Conservation (phyloP, 2,113 vertebrate species). For the Chlamydotis undulata region DNA sequence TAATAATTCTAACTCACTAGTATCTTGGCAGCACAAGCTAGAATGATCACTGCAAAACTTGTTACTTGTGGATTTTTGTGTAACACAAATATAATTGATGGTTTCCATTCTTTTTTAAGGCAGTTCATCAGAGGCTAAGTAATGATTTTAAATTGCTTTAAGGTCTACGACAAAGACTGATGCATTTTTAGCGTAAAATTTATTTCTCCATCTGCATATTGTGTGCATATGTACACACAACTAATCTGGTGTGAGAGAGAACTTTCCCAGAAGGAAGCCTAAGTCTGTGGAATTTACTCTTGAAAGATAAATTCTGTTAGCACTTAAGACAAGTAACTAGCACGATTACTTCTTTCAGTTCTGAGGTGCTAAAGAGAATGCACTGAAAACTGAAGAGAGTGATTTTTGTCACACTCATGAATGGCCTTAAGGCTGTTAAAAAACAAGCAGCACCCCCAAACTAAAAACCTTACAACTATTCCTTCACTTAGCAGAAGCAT, state of each 20-base stretch:
- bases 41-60: neutral
- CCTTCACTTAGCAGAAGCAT: neutral
- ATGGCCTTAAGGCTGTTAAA: neutral
- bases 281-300: neutral
- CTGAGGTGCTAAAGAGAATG: neutral
- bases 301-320: neutral
- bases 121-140: neutral
- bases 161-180: neutral
- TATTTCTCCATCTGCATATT: accelerated
- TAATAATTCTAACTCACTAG: neutral
- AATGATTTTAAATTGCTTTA: neutral
- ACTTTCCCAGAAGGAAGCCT: neutral
- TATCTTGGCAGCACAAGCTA: neutral
- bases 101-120: neutral
- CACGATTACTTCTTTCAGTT: neutral
- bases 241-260: neutral
- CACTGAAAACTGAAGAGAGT: neutral
- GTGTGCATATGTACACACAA: accelerated
- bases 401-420: neutral
- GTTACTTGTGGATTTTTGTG: too few relatives aligned
- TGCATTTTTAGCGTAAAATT: neutral
- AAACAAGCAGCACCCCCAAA: neutral
- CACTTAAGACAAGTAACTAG: too few relatives aligned
- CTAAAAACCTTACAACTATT: neutral
- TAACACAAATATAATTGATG: too few relatives aligned